Conservation (phyloP, 2,113 vertebrate species). For the Stigmatopora nigra region DNA sequence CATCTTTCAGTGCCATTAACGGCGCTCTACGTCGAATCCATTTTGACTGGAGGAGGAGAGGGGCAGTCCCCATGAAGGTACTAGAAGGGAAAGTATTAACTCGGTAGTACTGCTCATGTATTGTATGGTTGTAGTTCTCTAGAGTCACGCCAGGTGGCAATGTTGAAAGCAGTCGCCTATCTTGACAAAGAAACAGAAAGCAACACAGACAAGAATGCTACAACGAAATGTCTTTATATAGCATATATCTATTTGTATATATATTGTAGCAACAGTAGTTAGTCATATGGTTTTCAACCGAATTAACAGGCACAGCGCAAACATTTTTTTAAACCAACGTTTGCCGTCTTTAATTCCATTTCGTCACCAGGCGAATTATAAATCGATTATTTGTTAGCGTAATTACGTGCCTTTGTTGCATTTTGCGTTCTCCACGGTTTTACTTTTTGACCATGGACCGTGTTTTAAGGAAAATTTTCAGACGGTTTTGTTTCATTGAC, state of each 20-base stretch:
- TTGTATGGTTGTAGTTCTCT: background rate
- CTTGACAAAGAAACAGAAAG: background rate
- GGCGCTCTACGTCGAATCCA: too few relatives aligned
- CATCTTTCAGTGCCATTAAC: too few relatives aligned
- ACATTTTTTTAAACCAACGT: background rate
- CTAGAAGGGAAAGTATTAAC: too few relatives aligned
- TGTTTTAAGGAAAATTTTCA: constrained; percentile 44
- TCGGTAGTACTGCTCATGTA: too few relatives aligned
- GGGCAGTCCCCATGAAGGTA: too few relatives aligned
- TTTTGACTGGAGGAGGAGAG: too few relatives aligned
- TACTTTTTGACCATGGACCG: constrained; percentile 43
- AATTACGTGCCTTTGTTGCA: constrained; percentile 4
- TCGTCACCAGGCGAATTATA: constrained; percentile 21
- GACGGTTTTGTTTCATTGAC: constrained; percentile 37
- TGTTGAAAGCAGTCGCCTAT: background rate
- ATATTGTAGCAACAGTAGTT: background rate
- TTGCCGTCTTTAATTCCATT: background rate
- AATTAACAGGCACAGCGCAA: background rate
- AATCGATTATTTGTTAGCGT: background rate
- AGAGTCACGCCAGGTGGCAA: background rate
- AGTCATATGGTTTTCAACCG: background rate
- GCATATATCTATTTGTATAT: too few relatives aligned
- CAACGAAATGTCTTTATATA: background rate
- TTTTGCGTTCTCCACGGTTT: constrained; percentile 11
- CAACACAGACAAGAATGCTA: background rate